phyloP scores from a whole-genome alignment of 2,888 invertebrate species.

The Coelogynopora nodosa region DNA sequence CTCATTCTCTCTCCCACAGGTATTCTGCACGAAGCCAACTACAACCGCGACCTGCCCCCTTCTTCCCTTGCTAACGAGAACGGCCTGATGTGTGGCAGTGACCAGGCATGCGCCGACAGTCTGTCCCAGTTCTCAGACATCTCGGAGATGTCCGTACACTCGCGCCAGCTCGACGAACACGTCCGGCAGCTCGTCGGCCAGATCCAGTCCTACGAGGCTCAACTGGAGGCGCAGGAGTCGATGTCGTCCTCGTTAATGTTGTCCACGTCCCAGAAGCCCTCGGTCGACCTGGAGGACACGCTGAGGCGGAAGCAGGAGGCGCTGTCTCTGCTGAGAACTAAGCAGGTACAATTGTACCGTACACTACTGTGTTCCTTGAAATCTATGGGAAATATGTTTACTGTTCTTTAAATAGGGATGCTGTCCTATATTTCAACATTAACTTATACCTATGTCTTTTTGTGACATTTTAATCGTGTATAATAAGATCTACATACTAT shows the following conservation, averaged over 20 bases:
- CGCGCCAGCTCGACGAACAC: conserved; percentile 34
- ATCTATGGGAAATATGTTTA: too few relatives aligned
- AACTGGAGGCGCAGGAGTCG: background rate
- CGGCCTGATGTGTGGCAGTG: too few relatives aligned
- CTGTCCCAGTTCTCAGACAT: conserved; percentile 39
- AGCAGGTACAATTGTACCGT: background rate
- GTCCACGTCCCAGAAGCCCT: background rate
- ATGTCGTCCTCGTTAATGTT: background rate
- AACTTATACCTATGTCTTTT: too few relatives aligned
- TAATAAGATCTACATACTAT: too few relatives aligned
- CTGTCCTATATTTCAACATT: too few relatives aligned
- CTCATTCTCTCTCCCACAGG: too few relatives aligned
- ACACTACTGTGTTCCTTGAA: too few relatives aligned
- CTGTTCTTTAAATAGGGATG: too few relatives aligned
- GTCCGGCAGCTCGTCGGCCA: background rate
- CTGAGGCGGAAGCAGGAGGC: background rate
- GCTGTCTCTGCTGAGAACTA: background rate
- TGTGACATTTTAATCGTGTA: too few relatives aligned
- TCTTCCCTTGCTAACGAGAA: too few relatives aligned
- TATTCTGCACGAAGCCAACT: too few relatives aligned
- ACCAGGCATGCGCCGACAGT: background rate
- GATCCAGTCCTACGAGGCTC: conserved; percentile 22
- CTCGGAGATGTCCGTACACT: conserved; percentile 27
- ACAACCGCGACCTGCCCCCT: too few relatives aligned
- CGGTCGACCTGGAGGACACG: background rate